Evolutionary conservation across 1,140 invertebrate genomes (phyloP), one percentile per base, ranked within the genome.

Genomic region (Sminthurinus signatus): DNA sequence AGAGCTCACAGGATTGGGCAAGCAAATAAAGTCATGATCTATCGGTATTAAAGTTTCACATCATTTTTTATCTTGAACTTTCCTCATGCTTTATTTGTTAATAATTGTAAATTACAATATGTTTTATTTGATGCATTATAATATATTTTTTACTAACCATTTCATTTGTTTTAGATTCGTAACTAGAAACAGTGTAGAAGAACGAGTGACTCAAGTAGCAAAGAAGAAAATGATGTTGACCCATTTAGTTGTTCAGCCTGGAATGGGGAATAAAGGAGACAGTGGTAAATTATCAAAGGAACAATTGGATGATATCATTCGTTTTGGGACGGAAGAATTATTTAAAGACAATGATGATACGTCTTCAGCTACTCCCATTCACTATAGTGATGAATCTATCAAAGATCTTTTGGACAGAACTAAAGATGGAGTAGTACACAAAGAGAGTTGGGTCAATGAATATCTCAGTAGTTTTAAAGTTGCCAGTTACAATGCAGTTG

Each of bases 141-240:
- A n/a, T n/a, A n/a, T n/a, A n/a, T 36, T 36, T 36, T 15, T 8
- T 36, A 15, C 5, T 36, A 8, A 36, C 32, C 5, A 15, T 36
- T 36, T 36, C 15, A 8, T 8, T 36, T 36, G 32, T 36, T 36
- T 8, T 36, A 36, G 32, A n/a, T 99, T 99, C 77, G 96, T 99
- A 0, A 99, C 97, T 0, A 83, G 96, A 64, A 94, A 94, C 73
- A 97, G 95, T 43, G 96, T 99, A 0, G 97, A 99, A 77, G 97
- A 99, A 78, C 82, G 96, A 72, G 96, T 99, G 0, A 97, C 93
- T 0, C 94, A 98, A 78, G 89, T 91, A 42, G 95, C 94, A 15
- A 95, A 95, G 75, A 88, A 96, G 67, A 99, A 99, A 80, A 99
- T 99, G 97, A 98, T 99, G 94, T 84, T 99, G 73, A 99, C 96